These are phyloP conservation scores for Pseudochaenichthys georgianus DNA, from an alignment of 2,797 vertebrate species.

Conservation along the genomic window DNA sequence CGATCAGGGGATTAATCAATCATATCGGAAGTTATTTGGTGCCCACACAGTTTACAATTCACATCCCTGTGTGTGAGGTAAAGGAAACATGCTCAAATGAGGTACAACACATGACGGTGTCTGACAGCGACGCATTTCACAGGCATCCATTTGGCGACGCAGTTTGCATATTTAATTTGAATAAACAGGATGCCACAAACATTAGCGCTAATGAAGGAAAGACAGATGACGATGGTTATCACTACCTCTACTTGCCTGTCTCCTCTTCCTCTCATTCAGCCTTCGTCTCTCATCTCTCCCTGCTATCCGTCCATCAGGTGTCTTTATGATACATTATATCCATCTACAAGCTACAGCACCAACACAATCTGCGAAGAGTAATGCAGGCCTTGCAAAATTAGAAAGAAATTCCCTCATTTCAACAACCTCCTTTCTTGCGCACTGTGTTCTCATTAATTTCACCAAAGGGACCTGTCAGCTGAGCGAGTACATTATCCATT, in stretches of 20 bases:
- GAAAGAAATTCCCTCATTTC: conserved; percentile 42
- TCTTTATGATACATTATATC: conserved; percentile 59
- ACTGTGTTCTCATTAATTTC: conserved; percentile 78
- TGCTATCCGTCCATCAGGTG: conserved; percentile 40
- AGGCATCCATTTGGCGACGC: conserved; percentile 44
- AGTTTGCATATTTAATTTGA: conserved; percentile 60
- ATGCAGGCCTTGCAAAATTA: conserved; percentile 35
- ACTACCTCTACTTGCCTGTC: conserved; percentile 11
- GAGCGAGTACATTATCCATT: conserved; percentile 78
- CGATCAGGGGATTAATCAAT: conserved; percentile 44
- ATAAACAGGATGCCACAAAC: conserved; percentile 54
- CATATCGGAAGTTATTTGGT: conserved; percentile 10
- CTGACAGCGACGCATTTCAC: conserved; percentile 48
- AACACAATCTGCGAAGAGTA: conserved; percentile 43
- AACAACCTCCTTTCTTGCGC: conserved; percentile 48
- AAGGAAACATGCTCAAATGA: conserved; percentile 1
- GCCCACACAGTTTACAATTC: conserved; percentile 35
- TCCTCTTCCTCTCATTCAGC: conserved; percentile 23
- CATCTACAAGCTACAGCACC: conserved; percentile 50
- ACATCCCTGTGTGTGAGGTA: neutral
- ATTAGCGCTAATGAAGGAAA: conserved; percentile 58
- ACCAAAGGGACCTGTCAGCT: conserved; percentile 76
- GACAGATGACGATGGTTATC: conserved; percentile 54
- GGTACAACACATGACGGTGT: conserved; percentile 23
- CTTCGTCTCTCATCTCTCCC: conserved; percentile 1